Percentiles rank a stretch among this genome's conserved stretches.
phyloP scores from a whole-genome alignment of 2,888 invertebrate species.

The Trachelus stipa region DNA sequence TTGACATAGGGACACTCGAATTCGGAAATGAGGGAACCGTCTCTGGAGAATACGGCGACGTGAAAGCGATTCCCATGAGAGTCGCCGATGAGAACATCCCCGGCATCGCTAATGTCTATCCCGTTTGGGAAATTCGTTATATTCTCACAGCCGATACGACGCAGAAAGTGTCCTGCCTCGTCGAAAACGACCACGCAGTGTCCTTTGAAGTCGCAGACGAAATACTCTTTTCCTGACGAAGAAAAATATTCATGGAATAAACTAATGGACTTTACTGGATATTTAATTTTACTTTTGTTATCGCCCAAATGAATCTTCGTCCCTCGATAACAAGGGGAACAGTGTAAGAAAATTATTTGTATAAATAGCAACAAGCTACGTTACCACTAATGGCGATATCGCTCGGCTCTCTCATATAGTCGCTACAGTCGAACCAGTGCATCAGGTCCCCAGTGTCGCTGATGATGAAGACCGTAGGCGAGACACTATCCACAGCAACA shows the following conservation, averaged over 20 bases:
- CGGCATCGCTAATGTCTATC: conserved; percentile 96
- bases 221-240: conserved; percentile 86
- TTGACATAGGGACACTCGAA: conserved; percentile 98
- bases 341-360: conserved; percentile 4
- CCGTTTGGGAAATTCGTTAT: conserved; percentile 98
- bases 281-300: no score
- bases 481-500: conserved; percentile 96
- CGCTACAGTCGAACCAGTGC: conserved; percentile 97
- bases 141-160: conserved; percentile 94
- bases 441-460: conserved; percentile 92
- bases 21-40: conserved; percentile 88
- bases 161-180: conserved; percentile 90
- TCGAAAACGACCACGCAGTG: conserved; percentile 97
- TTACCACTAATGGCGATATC: conserved; percentile 95
- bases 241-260: conserved; percentile 6
- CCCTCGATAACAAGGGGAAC: neutral
- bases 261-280: no score
- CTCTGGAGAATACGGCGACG: conserved; percentile 93
- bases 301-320: no score
- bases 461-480: conserved; percentile 95
- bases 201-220: conserved; percentile 98
- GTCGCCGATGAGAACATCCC: conserved; percentile 96
- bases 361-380: conserved; percentile 32
- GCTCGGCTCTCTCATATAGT: conserved; percentile 97
- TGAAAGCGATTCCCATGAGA: conserved; percentile 98